Base-by-base conservation (phyloP, 2,113 vertebrate species). In the Phylloscopus trochilus region DNA sequence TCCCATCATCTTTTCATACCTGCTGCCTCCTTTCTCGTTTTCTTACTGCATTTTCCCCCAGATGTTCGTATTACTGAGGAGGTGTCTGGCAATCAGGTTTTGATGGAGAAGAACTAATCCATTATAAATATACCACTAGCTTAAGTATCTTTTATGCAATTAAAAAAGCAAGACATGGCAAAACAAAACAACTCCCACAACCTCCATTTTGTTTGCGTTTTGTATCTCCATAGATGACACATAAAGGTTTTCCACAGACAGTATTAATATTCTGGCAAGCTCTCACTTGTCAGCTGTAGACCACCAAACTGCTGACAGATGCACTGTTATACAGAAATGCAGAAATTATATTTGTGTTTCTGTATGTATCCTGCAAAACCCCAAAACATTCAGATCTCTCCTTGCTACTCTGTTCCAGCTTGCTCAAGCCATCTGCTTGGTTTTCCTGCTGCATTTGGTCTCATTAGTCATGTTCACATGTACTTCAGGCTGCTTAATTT, bases 401-500 rank as follows among this genome's bases (percentile, higher is more conserved):
- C 64, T 89, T 74, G 56, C 31, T 92, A 55, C 44, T 80, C 62
- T 75, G 72, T 95, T 95, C 89, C 81, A 92, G 72, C 60, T 67
- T 2, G 2, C 66, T 84, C 68, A 69, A 82, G 69, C 92, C 85
- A 95, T 96, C 94, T 97, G 93, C 93, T 94, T 96, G 69, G 41
- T 89, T 96, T 96, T 93, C 79, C 73, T 95, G 80, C 83, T 95
- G 84, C 82, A 82, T 95, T 97, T 95, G 81, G 82, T 94, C 91
- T 97, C 89, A 87, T 94, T 96, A 96, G 91, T 88, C 88, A 90
- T 87, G 86, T 96, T 95, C 93, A 80, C 91, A 75, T 86, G 79
- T 94, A 93, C 94, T 96, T 97, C 84, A 73, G 94, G 83, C 91
- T 94, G 94, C 89, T 95, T 97, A 96, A 97, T 97, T 97, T 96